Evolutionary conservation across 2,797 vertebrate species (phyloP).

Genomic region (Sorex maritimensis): DNA sequence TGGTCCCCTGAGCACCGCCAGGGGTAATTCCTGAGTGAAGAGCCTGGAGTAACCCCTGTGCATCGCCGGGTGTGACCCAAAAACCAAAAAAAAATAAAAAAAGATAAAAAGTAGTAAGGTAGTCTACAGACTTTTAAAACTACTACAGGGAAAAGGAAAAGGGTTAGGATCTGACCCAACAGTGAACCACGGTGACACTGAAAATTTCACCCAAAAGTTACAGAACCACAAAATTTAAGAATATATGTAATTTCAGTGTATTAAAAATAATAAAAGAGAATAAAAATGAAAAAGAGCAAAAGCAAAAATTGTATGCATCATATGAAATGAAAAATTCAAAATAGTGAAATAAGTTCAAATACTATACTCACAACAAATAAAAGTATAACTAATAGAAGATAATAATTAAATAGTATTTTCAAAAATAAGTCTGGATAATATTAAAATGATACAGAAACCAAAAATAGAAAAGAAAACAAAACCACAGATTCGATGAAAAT

Average conservation of each 20-base stretch:
- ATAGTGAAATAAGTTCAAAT: conserved; percentile 30
- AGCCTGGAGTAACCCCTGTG: too few species aligned
- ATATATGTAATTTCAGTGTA: neutral
- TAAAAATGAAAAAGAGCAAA: conserved; percentile 22
- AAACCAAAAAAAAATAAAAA: too few species aligned
- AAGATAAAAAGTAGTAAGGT: too few species aligned
- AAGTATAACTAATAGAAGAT: neutral
- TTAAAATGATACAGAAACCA: neutral
- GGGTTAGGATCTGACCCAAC: neutral
- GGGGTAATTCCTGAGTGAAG: too few species aligned
- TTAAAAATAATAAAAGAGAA: conserved; percentile 18
- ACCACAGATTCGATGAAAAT: neutral
- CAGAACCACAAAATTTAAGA: neutral
- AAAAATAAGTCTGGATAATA: conserved; percentile 1
- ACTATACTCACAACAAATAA: neutral
- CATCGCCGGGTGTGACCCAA: too few species aligned
- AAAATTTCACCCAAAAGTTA: neutral
- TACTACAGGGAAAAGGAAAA: neutral
- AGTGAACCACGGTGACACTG: neutral
- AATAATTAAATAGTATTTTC: neutral
- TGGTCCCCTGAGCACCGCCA: too few species aligned
- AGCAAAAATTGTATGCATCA: neutral
- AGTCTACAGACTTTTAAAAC: neutral
- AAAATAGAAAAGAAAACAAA: neutral
- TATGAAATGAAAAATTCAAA: neutral